A percentile compares a stretch with the other conserved stretches of the same genome.
These are phyloP conservation scores for Heterodera filipjevi DNA, from an alignment of 2,888 invertebrate genomes.

Conservation along the genomic window DNA sequence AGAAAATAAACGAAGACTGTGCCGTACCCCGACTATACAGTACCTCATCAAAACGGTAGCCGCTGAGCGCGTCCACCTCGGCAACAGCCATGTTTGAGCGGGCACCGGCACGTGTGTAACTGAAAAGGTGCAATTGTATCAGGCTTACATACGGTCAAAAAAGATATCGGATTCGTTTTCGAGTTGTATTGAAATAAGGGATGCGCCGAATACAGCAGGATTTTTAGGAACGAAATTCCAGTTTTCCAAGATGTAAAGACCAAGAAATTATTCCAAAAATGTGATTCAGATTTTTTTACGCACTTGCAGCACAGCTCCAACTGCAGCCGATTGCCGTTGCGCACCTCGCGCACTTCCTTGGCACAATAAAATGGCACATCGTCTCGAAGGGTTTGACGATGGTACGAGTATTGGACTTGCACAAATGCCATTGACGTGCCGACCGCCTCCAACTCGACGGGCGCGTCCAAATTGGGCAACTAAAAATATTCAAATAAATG, in stretches of 20 bases:
- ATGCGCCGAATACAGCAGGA: too few species aligned
- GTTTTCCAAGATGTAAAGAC: too few species aligned
- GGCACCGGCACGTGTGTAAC: slow-evolving; percentile 56
- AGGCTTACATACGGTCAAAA: too few species aligned
- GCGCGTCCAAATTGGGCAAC: slow-evolving; percentile 50
- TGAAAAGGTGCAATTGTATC: too few species aligned
- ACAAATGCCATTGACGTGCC: slow-evolving; percentile 76
- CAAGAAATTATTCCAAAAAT: slow-evolving; percentile 1
- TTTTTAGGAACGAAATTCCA: too few species aligned
- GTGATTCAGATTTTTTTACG: neutral
- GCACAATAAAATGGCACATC: slow-evolving; percentile 62
- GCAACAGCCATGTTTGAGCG: slow-evolving; percentile 68
- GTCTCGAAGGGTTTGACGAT: slow-evolving; percentile 72
- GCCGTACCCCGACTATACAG: neutral
- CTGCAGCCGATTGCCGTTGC: slow-evolving; percentile 58
- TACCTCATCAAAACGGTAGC: slow-evolving; percentile 59
- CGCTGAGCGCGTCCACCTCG: slow-evolving; percentile 62
- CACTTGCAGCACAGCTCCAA: slow-evolving; percentile 66
- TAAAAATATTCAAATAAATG: slow-evolving; percentile 30
- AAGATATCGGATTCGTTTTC: too few species aligned
- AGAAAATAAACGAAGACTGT: too few species aligned
- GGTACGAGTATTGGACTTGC: slow-evolving; percentile 78
- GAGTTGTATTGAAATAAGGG: too few species aligned
- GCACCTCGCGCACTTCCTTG: slow-evolving; percentile 56
- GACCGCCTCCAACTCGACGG: slow-evolving; percentile 76